Base-by-base conservation (phyloP, 2,888 invertebrate species). In the Yponomeuta evonymella region DNA sequence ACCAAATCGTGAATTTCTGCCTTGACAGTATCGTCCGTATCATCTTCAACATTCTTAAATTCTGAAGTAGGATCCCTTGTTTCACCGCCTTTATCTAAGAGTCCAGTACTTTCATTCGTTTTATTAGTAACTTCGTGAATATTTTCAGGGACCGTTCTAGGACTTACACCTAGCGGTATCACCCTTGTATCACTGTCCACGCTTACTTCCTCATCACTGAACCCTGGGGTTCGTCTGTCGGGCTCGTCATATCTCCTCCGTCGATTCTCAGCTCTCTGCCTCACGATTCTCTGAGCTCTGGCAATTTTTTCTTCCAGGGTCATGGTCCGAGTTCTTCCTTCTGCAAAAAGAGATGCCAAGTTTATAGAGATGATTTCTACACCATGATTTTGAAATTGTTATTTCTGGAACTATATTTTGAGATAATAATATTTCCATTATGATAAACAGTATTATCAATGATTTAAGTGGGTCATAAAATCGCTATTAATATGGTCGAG, bases 281-380 rank as follows among this genome's bases (percentile, higher is more conserved):
- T 79, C 43, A 89, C 76, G 74, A 81, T 87, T 73, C 83, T 78
- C 80, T 86, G 89, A 11, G 85, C 88, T 67, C 70, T 80, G n/a
- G 75, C 73, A 66, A 91, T 85, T 80, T 86, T 91, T 76, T 88
- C 76, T 72, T 88, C 82, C 72, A 90, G 75, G 1, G 83, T 78
- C 67, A 83, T 81, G 71, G 77, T 80, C 36, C 71, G 70, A 70
- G 79, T 88, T 90, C 69, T 72, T 51, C 67, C 70, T 70, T 70
- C 70, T 70, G 70, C 3, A 70, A 70, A 65, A 51, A 69, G 81
- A 70, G 43, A 43, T 43, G 43, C 8, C 43, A 8, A 43, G 43
- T 43, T 43, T 8, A 6, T 8, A 43, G 43, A 43, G 43, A 43
- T 8, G 43, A 43, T 43, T 3, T 43, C 43, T 43, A 43, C 43